Evolutionary conservation across 2,797 vertebrate genomes (phyloP), one percentile per base, ranked within the genome.

Genomic region (Tragopan temminckii): DNA sequence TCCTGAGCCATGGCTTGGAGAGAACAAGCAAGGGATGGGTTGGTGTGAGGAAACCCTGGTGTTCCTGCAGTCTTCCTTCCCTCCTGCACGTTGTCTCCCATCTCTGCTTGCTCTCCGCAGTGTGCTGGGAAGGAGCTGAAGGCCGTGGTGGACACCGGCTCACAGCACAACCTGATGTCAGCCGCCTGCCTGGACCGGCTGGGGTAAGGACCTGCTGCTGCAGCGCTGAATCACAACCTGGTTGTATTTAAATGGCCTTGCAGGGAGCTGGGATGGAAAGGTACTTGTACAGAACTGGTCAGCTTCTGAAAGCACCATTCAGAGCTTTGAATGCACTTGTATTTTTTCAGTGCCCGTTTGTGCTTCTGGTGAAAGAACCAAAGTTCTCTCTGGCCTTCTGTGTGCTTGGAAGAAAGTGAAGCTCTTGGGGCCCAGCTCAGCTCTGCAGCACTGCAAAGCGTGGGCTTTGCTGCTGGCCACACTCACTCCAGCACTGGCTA

Each of bases 81-180:
- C 35, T 29, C 43, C 42, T 40, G 38, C 2, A 0, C 2, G 3
- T 31, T 1, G 0, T 53, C 45, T 72, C 58, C 29, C 1, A 1
- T 78, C 64, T 95, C 27, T 89, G 29, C 93, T 98, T 97, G 83
- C 55, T 96, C 57, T 63, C 81, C 78, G 77, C 97, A 99, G 99
- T 99, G 98, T 94, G 97, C 96, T 3, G 99, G 98, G 71, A 98
- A 98, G 96, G 98, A 98, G 72, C 80, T 98, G 87, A 98, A 97
- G 70, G 96, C 98, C 0, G 91, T 98, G 96, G 98, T 99, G 88
- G 98, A 99, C 97, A 99, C 98, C 0, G 98, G 98, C 88, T 99
- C 98, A 7, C 98, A 95, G 40, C 95, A 98, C 91, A 99, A 98
- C 97, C 96, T 99, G 90, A 98, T 99, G 92, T 98, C 99, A 0